Evolutionary conservation across 2,888 invertebrate genomes (phyloP).

Genomic region (Pandemis cinnamomeana): DNA sequence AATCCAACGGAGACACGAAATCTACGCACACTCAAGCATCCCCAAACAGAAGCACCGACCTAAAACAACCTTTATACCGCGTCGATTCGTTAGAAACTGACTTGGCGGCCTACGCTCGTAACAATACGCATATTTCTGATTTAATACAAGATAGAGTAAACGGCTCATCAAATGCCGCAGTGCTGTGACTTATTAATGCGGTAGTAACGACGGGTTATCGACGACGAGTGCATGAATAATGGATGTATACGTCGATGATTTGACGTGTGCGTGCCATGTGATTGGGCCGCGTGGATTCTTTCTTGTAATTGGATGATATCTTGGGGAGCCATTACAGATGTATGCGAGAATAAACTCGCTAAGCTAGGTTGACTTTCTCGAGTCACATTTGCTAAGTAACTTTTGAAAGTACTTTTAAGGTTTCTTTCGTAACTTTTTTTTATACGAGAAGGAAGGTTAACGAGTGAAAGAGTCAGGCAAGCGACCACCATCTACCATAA

Average conservation of each 20-base stretch:
- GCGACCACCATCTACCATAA: no score
- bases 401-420: not conserved
- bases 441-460: no score
- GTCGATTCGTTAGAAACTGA: not conserved
- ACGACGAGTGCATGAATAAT: slow-evolving; percentile 51
- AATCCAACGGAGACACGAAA: not conserved
- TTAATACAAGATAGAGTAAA: slow-evolving; percentile 34
- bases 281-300: slow-evolving; percentile 48
- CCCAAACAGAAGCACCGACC: not conserved
- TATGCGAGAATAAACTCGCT: not conserved
- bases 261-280: slow-evolving; percentile 37
- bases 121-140: slow-evolving; percentile 34
- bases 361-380: not conserved
- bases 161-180: slow-evolving; percentile 42
- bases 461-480: no score
- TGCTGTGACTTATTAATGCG: slow-evolving; percentile 52
- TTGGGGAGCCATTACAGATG: slow-evolving; percentile 38
- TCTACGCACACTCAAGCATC: not conserved
- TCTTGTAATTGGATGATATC: slow-evolving; percentile 45
- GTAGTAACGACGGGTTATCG: slow-evolving; percentile 46
- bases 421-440: no score
- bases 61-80: not conserved
- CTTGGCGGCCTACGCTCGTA: slow-evolving; percentile 4
- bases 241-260: slow-evolving; percentile 46
- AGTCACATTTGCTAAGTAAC: no score